Evolutionary conservation across 2,888 invertebrate genomes (phyloP), one percentile per base, ranked within the genome.

Genomic region (Itoplectis maculator): DNA sequence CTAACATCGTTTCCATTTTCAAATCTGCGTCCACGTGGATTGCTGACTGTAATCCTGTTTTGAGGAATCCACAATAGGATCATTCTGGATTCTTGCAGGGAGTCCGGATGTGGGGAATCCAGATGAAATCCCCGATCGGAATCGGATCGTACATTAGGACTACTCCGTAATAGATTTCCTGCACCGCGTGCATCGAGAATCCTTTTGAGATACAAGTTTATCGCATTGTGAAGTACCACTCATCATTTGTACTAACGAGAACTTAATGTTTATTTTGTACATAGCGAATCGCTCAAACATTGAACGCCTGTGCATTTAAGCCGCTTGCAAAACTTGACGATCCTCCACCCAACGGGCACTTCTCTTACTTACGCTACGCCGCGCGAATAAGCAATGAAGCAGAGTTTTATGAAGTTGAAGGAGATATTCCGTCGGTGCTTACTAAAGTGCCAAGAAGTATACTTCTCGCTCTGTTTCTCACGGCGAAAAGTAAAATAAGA

Each of bases 311-410:
- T 49, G n/a, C 37, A 23, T 4, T 45, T 40, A 68, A 79, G 56
- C 63, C 65, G 11, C 35, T 59, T 40, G 56, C 3, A 23, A 42
- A 70, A 81, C 54, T 66, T 11, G 45, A 37, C 59, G 37, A 49
- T 35, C 18, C n/a, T n/a, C 42, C 18, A 29, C 29, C 11, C 20
- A 29, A 40, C 47, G 69, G 51, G 56, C 9, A 45, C 65, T 42
- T 42, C 51, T 66, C 42, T 11, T 37, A 42, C n/a, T 75, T 51
- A 51, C 37, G 18, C 15, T 40, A 5, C 56, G 65, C 23, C n/a
- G 18, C 15, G 9, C 23, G 54, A 65, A 80, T 80, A 75, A 75
- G 65, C 75, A 75, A 70, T 70, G 70, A 73, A 72, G 35, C 40
- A 63, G 68, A 49, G 47, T 66, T 68, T 69, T 13, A 20, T 29